Evolutionary conservation across 2,888 invertebrate species (phyloP), one percentile per base, ranked within the genome.

Genomic region (Eurois occulta): DNA sequence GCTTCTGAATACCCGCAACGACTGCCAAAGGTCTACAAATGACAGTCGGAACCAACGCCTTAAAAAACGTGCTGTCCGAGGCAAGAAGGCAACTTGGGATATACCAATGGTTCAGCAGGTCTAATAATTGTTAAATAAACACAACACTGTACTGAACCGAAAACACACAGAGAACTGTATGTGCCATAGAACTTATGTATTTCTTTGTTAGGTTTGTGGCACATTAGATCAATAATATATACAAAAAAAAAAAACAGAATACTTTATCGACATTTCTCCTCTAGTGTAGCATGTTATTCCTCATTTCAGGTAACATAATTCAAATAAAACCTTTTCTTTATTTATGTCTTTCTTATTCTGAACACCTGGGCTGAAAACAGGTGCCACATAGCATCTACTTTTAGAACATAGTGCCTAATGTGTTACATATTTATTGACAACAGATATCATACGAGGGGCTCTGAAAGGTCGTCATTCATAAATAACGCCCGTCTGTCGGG

Each of bases 391-490:
- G 32, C 16, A 16, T 83, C 55, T 80, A 80, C 2, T 84, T 84
- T 46, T 41, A 80, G 67, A 80, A 48, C 62, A 48, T 35, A 58
- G 72, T 28, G 38, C 28, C 6, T 60, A 16, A 32, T 24, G 43
- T 52, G 66, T 58, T 69, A 70, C 52, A 60, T 77, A 77, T 72
- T 75, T 73, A 85, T 73, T 52, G 65, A 77, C 41, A 82, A 78
- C 76, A 79, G 80, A 78, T 70, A 80, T 79, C 69, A 81, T 68
- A 58, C 64, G 75, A 64, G 76, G 74, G 58, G 77, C 62, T 68
- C 10, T 28, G 66, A 87, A 86, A 86, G 87, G 86, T 78, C 69
- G 67, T n/a, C 55, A 78, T 86, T 75, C 86, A 86, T 86, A 86
- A 86, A 85, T 86, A 80, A 86, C 18, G 67, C 18, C 68, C 16